Evolutionary conservation across 2,888 invertebrate genomes (phyloP).

Genomic region (Augiades crinisus): DNA sequence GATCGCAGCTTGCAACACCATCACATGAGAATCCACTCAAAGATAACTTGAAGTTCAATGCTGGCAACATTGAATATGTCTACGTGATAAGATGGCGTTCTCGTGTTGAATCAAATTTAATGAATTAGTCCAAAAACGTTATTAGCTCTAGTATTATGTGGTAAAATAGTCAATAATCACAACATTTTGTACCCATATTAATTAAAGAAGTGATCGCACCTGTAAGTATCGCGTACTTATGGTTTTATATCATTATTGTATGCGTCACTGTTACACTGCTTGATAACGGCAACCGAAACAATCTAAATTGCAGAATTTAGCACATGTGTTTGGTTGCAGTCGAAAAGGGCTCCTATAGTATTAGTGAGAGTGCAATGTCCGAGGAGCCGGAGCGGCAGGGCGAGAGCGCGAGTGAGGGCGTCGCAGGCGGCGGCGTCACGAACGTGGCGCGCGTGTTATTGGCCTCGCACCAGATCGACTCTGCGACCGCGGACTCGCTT

Average conservation of each 20-base stretch:
- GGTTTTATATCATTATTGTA: constrained; percentile 33
- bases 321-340: constrained; percentile 69
- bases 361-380: constrained; percentile 78
- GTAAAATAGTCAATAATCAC: constrained; percentile 7
- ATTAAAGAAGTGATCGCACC: constrained; percentile 19
- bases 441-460: constrained; percentile 81
- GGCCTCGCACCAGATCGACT: constrained; percentile 84
- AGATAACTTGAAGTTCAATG: too few species aligned
- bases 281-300: constrained; percentile 60
- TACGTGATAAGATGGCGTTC: constrained; percentile 23
- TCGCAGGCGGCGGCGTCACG: constrained; percentile 75
- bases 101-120: constrained; percentile 17
- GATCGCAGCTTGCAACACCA: too few species aligned
- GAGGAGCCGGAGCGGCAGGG: constrained; percentile 75
- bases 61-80: constrained; percentile 1
- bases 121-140: constrained; percentile 8
- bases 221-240: constrained; percentile 48
- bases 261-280: constrained; percentile 52
- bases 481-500: constrained; percentile 84
- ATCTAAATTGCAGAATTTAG: constrained; percentile 52
- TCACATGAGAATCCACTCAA: too few species aligned
- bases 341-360: constrained; percentile 63
- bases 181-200: constrained; percentile 17
- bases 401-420: constrained; percentile 67
- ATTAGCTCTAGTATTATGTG: constrained; percentile 4